phyloP scores from a whole-genome alignment of 1,140 invertebrate genomes.

The Heliconius hermathena region DNA sequence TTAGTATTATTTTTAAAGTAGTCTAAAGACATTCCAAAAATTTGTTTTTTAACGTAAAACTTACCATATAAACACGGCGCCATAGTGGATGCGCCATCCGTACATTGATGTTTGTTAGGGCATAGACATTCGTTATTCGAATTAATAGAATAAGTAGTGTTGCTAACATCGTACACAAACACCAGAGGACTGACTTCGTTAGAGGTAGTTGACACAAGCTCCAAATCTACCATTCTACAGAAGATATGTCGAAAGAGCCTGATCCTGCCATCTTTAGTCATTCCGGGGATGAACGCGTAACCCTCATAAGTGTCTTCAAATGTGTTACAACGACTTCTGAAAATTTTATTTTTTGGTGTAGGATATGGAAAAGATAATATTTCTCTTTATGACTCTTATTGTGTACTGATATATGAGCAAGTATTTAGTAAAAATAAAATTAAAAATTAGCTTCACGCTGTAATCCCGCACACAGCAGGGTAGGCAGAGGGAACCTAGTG shows the following conservation, averaged over 20 bases:
- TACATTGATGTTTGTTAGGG: conserved; percentile 74
- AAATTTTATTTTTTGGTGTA: background rate
- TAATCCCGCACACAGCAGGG: too few species aligned
- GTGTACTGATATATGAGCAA: too few species aligned
- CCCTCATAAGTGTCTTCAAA: conserved; percentile 82
- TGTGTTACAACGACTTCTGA: conserved; percentile 57
- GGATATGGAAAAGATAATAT: too few species aligned
- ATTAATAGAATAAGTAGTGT: conserved; percentile 80
- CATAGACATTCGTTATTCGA: conserved; percentile 86
- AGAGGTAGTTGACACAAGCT: conserved; percentile 68
- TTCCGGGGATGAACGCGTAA: conserved; percentile 82
- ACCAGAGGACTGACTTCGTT: conserved; percentile 72
- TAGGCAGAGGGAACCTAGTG: too few species aligned
- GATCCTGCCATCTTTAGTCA: conserved; percentile 81
- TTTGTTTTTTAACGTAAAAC: conserved; percentile 46
- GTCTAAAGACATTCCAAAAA: too few species aligned
- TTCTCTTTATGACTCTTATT: too few species aligned
- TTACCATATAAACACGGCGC: conserved; percentile 89
- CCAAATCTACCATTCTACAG: conserved; percentile 84
- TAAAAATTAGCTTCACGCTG: too few species aligned
- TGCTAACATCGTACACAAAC: conserved; percentile 78
- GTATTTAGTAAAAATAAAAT: too few species aligned
- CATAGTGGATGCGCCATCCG: conserved; percentile 85
- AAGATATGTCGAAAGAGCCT: conserved; percentile 86
- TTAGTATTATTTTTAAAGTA: too few species aligned